These are phyloP conservation scores for Saccostrea echinata DNA, from an alignment of 1,140 invertebrate species.

Conservation along the genomic window DNA sequence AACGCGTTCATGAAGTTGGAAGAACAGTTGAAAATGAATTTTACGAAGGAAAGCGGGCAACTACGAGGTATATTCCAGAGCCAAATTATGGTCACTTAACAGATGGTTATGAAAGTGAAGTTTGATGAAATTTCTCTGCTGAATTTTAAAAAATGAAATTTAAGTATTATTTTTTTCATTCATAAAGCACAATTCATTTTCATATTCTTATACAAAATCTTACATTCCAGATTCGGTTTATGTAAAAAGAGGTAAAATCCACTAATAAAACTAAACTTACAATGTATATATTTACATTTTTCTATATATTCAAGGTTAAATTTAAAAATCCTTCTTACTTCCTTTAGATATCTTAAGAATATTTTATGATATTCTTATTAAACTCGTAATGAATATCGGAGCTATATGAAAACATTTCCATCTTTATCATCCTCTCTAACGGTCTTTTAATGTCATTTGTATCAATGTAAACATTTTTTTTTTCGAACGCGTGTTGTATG, in stretches of 20 bases:
- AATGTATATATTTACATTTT: too few species aligned
- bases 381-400: too few species aligned
- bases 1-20: slow-evolving; percentile 38
- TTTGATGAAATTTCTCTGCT: background rate
- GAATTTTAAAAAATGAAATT: background rate
- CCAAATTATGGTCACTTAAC: background rate
- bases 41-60: slow-evolving; percentile 5
- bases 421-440: too few species aligned
- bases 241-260: background rate
- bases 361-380: too few species aligned
- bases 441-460: too few species aligned
- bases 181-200: background rate
- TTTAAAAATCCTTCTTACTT: too few species aligned
- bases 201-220: background rate
- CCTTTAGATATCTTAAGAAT: too few species aligned
- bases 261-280: background rate
- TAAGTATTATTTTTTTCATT: background rate
- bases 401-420: too few species aligned
- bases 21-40: slow-evolving; percentile 12
- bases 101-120: slow-evolving; percentile 26
- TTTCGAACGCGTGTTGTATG: too few species aligned
- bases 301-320: too few species aligned
- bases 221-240: slow-evolving; percentile 9
- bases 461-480: too few species aligned
- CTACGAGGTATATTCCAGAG: background rate